Conservation (phyloP, 2,888 invertebrate species). For the Cephus runcator region DNA sequence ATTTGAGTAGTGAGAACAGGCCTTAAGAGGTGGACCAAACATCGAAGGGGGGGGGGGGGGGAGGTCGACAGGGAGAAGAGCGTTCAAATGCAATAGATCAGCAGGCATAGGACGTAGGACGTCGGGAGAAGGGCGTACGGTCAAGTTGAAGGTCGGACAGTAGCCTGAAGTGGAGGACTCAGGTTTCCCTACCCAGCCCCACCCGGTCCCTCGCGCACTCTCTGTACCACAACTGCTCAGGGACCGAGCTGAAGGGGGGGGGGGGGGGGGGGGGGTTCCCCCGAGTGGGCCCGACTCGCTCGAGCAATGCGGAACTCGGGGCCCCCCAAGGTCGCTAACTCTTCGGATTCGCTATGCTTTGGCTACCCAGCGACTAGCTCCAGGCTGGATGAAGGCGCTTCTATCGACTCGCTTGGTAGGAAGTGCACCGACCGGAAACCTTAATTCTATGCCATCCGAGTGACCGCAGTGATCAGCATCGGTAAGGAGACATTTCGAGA, state of each 20-base stretch:
- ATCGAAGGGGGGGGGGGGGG: background rate
- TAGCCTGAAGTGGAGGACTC: background rate
- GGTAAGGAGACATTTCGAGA: background rate
- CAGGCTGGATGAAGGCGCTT: background rate
- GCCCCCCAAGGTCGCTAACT: conserved; percentile 38
- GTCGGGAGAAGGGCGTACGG: conserved; percentile 37
- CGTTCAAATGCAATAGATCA: conserved; percentile 13
- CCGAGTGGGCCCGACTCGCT: conserved; percentile 34
- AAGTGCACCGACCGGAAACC: background rate
- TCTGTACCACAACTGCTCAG: background rate
- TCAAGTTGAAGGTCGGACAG: conserved; percentile 58
- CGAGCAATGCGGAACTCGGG: conserved; percentile 51
- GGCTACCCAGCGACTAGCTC: background rate
- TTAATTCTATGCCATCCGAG: background rate
- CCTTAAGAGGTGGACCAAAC: background rate
- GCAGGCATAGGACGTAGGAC: conserved; percentile 13
- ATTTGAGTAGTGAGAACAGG: conserved; percentile 27
- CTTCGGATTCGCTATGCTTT: conserved; percentile 13
- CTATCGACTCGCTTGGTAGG: background rate
- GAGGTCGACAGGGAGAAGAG: background rate
- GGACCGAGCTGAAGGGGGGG: background rate
- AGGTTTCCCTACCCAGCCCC: background rate
- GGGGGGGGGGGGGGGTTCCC: background rate
- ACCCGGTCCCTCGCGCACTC: background rate
- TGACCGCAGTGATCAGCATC: background rate